Evolutionary conservation across 2,113 vertebrate species (phyloP).

Genomic region (Ivindomyrus marchei): DNA sequence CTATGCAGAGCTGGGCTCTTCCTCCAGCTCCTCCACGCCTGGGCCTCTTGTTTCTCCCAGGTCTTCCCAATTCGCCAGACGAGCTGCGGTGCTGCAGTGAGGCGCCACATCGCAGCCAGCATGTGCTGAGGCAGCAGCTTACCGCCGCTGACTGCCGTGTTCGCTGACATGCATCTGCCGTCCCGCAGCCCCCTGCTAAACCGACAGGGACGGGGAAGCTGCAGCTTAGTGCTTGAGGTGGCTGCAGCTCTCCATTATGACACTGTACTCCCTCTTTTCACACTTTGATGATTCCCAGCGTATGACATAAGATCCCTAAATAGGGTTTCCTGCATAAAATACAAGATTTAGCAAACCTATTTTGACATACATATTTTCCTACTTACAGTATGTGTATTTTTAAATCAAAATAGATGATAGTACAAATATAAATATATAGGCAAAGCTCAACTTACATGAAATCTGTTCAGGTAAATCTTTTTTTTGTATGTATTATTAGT

Average conservation of each 20-base stretch:
- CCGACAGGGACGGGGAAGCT: slow-evolving; percentile 46
- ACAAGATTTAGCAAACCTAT: not conserved
- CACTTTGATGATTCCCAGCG: not conserved
- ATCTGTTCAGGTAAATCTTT: not conserved
- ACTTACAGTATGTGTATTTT: not conserved
- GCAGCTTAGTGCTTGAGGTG: not conserved
- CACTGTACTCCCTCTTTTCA: not conserved
- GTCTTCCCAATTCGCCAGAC: slow-evolving; percentile 61
- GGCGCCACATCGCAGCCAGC: slow-evolving; percentile 35
- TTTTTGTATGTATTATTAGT: not conserved
- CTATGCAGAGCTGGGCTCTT: slow-evolving; percentile 54
- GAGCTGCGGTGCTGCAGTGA: slow-evolving; percentile 50
- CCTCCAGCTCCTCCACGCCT: slow-evolving; percentile 36
- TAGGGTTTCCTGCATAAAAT: not conserved
- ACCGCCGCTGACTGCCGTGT: slow-evolving; percentile 47
- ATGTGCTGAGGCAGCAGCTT: slow-evolving; percentile 62
- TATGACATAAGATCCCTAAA: not conserved
- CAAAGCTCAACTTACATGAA: not conserved
- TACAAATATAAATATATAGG: not conserved
- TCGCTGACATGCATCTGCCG: slow-evolving; percentile 59
- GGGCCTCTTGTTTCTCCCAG: slow-evolving; percentile 49
- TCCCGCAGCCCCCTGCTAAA: slow-evolving; percentile 45
- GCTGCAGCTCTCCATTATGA: not conserved
- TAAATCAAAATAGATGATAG: not conserved
- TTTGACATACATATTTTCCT: not conserved